phyloP scores from a whole-genome alignment of 2,888 invertebrate genomes.

The Leptogaster cylindrica region DNA sequence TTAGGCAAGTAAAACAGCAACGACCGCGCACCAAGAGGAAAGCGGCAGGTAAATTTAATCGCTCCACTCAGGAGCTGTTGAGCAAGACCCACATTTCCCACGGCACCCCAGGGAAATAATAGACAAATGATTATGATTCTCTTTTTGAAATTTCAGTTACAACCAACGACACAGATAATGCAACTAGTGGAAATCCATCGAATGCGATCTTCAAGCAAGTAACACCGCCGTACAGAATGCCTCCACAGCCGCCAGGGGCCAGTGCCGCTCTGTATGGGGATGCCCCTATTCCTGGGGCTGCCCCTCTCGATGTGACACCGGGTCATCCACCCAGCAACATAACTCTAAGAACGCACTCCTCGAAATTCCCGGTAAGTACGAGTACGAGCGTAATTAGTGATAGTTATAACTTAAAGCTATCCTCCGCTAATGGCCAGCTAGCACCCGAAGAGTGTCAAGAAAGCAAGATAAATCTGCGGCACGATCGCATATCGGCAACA shows the following conservation, averaged over 20 bases:
- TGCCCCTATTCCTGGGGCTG: constrained; percentile 58
- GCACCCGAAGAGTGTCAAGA: too few relatives aligned
- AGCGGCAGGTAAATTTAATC: constrained; percentile 36
- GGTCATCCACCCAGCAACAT: constrained; percentile 54
- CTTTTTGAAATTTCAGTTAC: constrained; percentile 61
- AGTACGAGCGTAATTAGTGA: neutral
- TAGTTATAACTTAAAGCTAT: too few relatives aligned
- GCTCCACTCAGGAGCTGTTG: neutral
- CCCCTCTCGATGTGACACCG: constrained; percentile 51
- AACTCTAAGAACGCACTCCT: constrained; percentile 75
- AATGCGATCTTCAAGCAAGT: constrained; percentile 57
- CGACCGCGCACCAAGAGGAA: constrained; percentile 52
- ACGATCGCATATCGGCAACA: constrained; percentile 9
- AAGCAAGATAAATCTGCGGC: neutral
- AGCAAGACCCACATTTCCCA: neutral
- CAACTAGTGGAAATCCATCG: neutral
- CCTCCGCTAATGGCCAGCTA: too few relatives aligned
- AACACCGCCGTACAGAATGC: constrained; percentile 73
- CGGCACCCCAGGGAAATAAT: too few relatives aligned
- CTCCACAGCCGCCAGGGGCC: constrained; percentile 69
- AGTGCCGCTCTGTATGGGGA: constrained; percentile 64
- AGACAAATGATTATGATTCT: too few relatives aligned
- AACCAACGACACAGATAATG: constrained; percentile 59
- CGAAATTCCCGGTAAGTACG: constrained; percentile 76
- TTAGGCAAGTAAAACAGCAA: constrained; percentile 75